phyloP scores from a whole-genome alignment of 2,797 vertebrate genomes.

The Crocidura indochinensis region DNA sequence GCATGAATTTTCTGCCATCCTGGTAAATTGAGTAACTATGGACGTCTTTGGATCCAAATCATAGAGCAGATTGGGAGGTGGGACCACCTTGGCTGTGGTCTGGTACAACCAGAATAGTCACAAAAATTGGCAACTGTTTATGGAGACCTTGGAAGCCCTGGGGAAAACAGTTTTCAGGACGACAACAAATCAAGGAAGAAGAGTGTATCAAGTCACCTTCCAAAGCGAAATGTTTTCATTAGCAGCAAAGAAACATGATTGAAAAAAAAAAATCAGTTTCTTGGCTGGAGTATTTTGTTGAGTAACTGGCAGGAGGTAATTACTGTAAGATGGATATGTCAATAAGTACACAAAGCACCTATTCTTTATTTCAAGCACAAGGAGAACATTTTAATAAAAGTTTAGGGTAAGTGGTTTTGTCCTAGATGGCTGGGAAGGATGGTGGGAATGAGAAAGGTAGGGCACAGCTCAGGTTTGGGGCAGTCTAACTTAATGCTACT shows the following conservation, averaged over 20 bases:
- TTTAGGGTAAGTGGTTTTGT: background rate
- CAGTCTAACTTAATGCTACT: background rate
- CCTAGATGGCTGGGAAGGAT: background rate
- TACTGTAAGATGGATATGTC: background rate
- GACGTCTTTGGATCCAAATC: conserved; percentile 65
- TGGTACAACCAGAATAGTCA: background rate
- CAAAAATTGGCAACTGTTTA: conserved; percentile 47
- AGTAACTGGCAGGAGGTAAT: background rate
- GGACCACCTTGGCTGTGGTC: background rate
- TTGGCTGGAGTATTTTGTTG: conserved; percentile 44
- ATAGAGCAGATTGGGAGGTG: conserved; percentile 52
- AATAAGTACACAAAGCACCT: background rate
- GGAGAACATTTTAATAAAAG: conserved; percentile 2
- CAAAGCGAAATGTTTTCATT: conserved; percentile 46
- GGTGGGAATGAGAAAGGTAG: too few species aligned
- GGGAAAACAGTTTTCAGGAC: conserved; percentile 33
- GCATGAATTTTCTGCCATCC: conserved; percentile 26
- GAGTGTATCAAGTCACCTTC: background rate
- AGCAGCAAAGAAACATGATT: background rate
- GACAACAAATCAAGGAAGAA: background rate
- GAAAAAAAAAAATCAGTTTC: background rate
- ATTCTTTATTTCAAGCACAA: background rate
- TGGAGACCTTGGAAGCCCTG: conserved; percentile 22
- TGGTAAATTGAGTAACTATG: conserved; percentile 54
- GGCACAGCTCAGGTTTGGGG: background rate